phyloP scores from a whole-genome alignment of 2,113 vertebrate genomes.

The Alligator mississippiensis region DNA sequence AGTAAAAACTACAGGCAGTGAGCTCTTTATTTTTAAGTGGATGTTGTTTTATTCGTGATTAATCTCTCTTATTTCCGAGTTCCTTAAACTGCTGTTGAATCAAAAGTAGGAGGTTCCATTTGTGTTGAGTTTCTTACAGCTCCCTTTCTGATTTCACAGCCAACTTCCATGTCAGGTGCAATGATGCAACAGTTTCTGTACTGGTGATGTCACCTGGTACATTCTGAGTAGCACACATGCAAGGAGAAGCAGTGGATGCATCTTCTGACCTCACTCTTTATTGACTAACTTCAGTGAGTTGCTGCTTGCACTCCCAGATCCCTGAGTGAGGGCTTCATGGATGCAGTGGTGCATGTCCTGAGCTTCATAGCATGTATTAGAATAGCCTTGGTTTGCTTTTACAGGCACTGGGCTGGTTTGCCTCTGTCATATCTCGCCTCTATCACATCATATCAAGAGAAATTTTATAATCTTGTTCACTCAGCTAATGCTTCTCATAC shows the following conservation, averaged over 20 bases:
- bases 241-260: neutral
- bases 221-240: neutral
- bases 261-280: neutral
- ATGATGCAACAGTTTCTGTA: neutral
- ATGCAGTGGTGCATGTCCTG: neutral
- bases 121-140: neutral
- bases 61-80: neutral
- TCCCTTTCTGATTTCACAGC: neutral
- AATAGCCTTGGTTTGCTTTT: neutral
- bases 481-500: neutral
- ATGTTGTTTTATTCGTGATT: rapidly evolving
- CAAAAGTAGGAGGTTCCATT: neutral
- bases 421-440: neutral
- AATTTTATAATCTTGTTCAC: neutral
- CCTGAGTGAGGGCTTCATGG: neutral
- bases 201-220: neutral
- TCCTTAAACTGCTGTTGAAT: neutral
- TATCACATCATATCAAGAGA: neutral
- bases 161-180: neutral
- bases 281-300: neutral
- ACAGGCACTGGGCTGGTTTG: neutral
- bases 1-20: conserved; percentile 74
- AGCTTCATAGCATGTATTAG: no score
- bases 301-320: neutral
- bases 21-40: neutral